Conservation (phyloP, 1,140 invertebrate genomes). For the Pectinophora gossypiella region DNA sequence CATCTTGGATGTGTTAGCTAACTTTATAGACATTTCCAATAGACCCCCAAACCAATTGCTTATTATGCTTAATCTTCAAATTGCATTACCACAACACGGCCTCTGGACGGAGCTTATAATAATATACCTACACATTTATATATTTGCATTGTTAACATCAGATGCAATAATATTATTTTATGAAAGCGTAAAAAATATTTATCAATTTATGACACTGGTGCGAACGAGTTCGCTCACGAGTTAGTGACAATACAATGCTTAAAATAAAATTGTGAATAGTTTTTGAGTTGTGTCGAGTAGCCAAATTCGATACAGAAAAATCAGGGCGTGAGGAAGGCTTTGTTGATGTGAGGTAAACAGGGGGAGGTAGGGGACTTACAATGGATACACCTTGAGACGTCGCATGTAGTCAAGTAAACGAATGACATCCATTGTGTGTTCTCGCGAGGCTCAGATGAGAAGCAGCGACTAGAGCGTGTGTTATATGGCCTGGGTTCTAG, state of each 20-base stretch:
- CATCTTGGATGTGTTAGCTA: no score
- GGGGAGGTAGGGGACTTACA: slow-evolving; percentile 62
- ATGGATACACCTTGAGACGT: slow-evolving; percentile 19
- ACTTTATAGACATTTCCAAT: no score
- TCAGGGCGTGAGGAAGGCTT: slow-evolving; percentile 64
- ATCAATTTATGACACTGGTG: slow-evolving; percentile 43
- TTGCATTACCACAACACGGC: slow-evolving; percentile 18
- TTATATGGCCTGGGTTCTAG: slow-evolving; percentile 65
- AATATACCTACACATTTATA: slow-evolving; percentile 20
- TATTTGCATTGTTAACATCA: background rate
- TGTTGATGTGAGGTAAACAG: slow-evolving; percentile 60
- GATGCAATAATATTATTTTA: background rate
- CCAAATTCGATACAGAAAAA: slow-evolving; percentile 32
- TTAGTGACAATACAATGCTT: slow-evolving; percentile 62
- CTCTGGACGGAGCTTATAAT: slow-evolving; percentile 36
- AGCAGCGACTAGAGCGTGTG: slow-evolving; percentile 18
- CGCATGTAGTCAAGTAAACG: no score
- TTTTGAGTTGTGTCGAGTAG: slow-evolving; percentile 60
- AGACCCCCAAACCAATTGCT: no score
- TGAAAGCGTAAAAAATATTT: background rate
- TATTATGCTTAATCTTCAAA: slow-evolving; percentile 15
- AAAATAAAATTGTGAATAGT: slow-evolving; percentile 69
- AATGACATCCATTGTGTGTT: slow-evolving; percentile 41
- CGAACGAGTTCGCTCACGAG: slow-evolving; percentile 36
- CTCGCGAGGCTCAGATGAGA: slow-evolving; percentile 13